Conservation (phyloP, 2,797 vertebrate species). For the Pangasius krempfi region DNA sequence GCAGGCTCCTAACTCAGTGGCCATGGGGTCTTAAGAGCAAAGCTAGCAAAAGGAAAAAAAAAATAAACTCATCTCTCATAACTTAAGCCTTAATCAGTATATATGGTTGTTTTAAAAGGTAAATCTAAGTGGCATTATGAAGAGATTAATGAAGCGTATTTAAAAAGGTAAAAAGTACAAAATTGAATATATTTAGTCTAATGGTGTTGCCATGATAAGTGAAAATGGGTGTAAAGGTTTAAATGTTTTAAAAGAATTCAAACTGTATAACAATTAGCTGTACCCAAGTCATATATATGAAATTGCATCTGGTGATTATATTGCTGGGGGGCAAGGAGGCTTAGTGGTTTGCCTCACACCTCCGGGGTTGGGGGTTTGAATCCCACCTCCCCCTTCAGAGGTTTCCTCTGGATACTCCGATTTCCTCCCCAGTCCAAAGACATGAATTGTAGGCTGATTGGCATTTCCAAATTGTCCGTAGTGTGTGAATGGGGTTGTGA, state of each 20-base stretch:
- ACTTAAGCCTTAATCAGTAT: slow-evolving; percentile 1
- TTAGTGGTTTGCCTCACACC: no score
- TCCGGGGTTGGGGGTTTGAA: no score
- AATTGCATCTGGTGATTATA: background rate
- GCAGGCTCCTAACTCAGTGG: slow-evolving; percentile 62
- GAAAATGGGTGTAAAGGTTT: background rate
- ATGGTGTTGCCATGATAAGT: background rate
- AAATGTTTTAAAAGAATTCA: background rate
- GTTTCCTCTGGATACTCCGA: no score
- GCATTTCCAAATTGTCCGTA: no score
- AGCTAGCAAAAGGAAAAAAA: background rate
- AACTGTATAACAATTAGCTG: no score
- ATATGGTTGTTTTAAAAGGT: background rate
- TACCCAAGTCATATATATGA: background rate
- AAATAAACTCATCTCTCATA: background rate
- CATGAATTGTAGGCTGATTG: no score
- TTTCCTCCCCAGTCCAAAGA: no score
- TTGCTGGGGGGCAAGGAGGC: no score
- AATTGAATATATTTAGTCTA: background rate
- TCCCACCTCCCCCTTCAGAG: no score
- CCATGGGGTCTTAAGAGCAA: slow-evolving; percentile 64
- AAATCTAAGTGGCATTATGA: background rate
- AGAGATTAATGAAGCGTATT: background rate
- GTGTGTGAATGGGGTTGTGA: no score
- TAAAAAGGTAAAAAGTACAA: background rate